Percentiles rank a stretch among this genome's conserved stretches.
These are phyloP conservation scores for Oriolus oriolus DNA, from an alignment of 2,113 vertebrate genomes.

Conservation along the genomic window DNA sequence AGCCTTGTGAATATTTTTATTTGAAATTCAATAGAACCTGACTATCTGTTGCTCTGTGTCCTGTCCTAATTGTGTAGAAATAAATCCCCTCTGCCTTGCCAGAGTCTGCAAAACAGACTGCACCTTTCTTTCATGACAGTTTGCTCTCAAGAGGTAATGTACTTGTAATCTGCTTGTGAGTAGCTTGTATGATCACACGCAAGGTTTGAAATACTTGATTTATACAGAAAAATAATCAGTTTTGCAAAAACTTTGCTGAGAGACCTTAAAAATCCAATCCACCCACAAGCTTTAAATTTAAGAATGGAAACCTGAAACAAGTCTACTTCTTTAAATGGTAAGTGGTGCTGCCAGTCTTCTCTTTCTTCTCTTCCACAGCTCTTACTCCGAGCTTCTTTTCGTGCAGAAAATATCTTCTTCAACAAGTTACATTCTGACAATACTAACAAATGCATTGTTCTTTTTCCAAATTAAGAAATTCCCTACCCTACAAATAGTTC, in stretches of 20 bases:
- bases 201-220: background rate
- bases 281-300: background rate
- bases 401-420: background rate
- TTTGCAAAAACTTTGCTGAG: background rate
- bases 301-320: background rate
- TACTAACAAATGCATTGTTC: background rate
- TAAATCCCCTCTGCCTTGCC: background rate
- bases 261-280: background rate
- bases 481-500: background rate
- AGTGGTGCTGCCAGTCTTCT: background rate
- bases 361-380: background rate
- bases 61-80: background rate
- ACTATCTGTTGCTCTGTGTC: background rate
- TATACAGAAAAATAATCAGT: background rate
- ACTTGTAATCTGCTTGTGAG: background rate
- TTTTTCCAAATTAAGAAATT: background rate
- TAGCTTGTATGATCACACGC: background rate
- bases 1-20: background rate
- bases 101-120: background rate
- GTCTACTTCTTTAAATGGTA: background rate
- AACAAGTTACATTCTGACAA: background rate
- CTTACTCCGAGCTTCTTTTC: background rate
- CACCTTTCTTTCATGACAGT: rapidly evolving
- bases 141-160: background rate
- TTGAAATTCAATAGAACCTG: background rate